A percentile compares a stretch with the other conserved stretches of the same genome.
These are phyloP conservation scores for Rhagonycha lutea DNA, from an alignment of 2,888 invertebrate species.

Conservation along the genomic window DNA sequence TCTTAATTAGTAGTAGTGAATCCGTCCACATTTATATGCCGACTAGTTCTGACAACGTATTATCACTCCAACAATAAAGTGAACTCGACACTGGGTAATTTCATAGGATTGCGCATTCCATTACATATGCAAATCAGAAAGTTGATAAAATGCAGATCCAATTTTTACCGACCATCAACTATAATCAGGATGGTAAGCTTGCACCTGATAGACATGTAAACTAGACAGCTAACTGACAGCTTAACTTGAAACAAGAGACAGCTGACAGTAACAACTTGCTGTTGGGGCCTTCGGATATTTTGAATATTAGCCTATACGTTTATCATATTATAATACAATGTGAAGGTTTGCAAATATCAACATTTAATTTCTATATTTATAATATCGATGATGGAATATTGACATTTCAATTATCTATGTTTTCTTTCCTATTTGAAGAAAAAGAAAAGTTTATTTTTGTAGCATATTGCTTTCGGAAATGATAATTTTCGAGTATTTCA, in stretches of 20 bases:
- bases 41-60: constrained; percentile 30
- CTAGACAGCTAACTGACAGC: constrained; percentile 62
- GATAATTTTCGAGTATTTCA: not conserved
- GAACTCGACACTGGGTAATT: constrained; percentile 40
- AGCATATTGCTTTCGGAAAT: not conserved
- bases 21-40: constrained; percentile 37
- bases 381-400: not conserved
- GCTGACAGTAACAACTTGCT: constrained; percentile 57
- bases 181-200: constrained; percentile 48
- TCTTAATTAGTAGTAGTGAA: constrained; percentile 47
- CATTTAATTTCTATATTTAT: not conserved
- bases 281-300: constrained; percentile 51
- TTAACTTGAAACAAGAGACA: constrained; percentile 56
- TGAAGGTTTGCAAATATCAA: constrained; percentile 15
- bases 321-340: constrained; percentile 42
- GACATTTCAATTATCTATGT: not conserved
- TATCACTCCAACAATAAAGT: constrained; percentile 40
- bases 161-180: constrained; percentile 51
- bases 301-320: constrained; percentile 54
- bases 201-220: constrained; percentile 54
- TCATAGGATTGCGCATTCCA: constrained; percentile 45
- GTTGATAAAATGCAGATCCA: constrained; percentile 53
- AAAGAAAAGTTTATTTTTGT: not conserved
- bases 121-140: constrained; percentile 51
- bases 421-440: not conserved